These are phyloP conservation scores for Helicoverpa zea DNA, from an alignment of 1,140 invertebrate genomes.

Conservation along the genomic window DNA sequence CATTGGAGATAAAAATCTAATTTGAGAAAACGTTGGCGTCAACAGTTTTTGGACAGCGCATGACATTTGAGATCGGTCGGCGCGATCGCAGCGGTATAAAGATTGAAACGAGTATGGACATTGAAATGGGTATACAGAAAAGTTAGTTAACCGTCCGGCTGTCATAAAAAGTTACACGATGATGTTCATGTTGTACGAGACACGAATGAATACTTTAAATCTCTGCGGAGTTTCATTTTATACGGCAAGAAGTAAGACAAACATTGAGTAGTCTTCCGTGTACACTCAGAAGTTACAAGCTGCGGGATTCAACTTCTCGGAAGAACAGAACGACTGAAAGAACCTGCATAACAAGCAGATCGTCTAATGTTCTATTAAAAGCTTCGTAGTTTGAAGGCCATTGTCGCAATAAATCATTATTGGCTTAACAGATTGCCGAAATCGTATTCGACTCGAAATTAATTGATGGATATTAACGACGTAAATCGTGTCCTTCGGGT, in stretches of 20 bases:
- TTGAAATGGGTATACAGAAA: constrained; percentile 47
- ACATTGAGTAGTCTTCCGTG: constrained; percentile 25
- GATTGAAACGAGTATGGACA: constrained; percentile 49
- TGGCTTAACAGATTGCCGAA: constrained; percentile 22
- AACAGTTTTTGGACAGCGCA: constrained; percentile 56
- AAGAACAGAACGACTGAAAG: background rate
- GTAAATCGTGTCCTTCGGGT: constrained; percentile 24
- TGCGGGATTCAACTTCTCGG: constrained; percentile 15
- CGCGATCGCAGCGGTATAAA: constrained; percentile 45
- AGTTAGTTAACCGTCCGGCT: constrained; percentile 26
- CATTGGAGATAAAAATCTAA: constrained; percentile 59
- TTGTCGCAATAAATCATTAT: constrained; percentile 45
- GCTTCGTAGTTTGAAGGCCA: constrained; percentile 26
- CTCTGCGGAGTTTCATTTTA: constrained; percentile 37
- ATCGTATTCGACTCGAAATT: constrained; percentile 23
- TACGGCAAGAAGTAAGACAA: constrained; percentile 30
- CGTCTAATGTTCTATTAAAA: constrained; percentile 11
- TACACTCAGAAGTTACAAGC: background rate
- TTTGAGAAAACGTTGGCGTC: constrained; percentile 56
- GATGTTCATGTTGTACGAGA: constrained; percentile 43
- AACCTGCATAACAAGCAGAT: constrained; percentile 7
- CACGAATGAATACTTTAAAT: constrained; percentile 42
- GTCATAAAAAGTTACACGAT: constrained; percentile 49
- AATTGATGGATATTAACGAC: constrained; percentile 43
- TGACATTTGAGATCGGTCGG: constrained; percentile 52